Evolutionary conservation across 2,113 vertebrate genomes (phyloP).

Genomic region (Bos javanicus): DNA sequence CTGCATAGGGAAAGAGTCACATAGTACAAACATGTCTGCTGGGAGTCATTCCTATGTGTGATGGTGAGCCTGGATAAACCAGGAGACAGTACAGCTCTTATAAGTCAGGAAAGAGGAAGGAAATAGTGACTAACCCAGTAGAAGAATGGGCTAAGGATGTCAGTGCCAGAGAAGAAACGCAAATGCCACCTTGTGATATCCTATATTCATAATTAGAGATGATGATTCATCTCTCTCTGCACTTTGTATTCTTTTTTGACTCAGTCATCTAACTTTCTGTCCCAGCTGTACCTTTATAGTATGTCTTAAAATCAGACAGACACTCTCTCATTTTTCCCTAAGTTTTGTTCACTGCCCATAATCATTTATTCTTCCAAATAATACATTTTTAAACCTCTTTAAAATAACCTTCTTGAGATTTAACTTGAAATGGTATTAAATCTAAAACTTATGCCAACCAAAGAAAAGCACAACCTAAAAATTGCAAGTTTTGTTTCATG

Average conservation of each 20-base stretch:
- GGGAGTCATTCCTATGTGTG: background rate
- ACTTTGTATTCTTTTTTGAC: background rate
- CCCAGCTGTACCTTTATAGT: background rate
- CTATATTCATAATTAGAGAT: background rate
- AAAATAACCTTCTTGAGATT: background rate
- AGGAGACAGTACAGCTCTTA: background rate
- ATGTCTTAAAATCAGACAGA: background rate
- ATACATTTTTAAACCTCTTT: background rate
- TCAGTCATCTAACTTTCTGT: background rate
- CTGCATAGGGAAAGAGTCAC: background rate
- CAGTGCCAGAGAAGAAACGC: background rate
- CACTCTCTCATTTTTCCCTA: background rate
- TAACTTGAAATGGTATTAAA: background rate
- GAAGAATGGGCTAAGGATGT: background rate
- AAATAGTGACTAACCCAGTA: background rate
- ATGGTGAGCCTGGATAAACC: background rate
- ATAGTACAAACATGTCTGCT: background rate
- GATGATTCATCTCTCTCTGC: background rate
- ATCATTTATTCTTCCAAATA: background rate
- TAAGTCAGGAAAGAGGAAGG: background rate
- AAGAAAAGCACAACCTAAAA: background rate
- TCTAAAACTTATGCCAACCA: background rate
- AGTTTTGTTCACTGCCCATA: background rate
- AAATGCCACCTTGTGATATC: background rate
- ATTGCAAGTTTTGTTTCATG: background rate